Conservation (phyloP, 2,888 invertebrate species). For the Apeira syringaria region DNA sequence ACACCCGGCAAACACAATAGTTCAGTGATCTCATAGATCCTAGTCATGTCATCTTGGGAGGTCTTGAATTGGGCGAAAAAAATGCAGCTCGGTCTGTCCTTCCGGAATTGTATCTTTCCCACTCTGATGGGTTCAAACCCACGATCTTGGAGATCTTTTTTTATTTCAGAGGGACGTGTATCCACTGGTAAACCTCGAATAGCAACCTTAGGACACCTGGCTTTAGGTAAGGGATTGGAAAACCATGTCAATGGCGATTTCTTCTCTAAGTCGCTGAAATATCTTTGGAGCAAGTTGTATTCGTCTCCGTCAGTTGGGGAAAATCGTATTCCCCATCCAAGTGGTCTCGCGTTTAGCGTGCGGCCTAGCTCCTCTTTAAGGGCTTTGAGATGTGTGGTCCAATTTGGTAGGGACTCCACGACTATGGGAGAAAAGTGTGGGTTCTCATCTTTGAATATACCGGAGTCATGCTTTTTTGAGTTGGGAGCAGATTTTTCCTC, state of each 20-base stretch:
- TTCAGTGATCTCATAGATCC: background rate
- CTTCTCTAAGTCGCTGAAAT: background rate
- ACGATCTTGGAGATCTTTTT: background rate
- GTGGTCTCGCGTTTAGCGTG: background rate
- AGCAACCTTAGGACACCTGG: background rate
- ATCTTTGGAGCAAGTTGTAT: background rate
- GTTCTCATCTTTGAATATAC: no score
- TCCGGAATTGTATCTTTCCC: background rate
- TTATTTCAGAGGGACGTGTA: background rate
- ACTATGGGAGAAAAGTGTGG: background rate
- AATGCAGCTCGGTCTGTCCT: background rate
- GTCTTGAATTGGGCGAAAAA: background rate
- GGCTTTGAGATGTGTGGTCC: background rate
- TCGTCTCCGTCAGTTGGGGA: background rate
- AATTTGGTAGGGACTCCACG: background rate
- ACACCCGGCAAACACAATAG: background rate
- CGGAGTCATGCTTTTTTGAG: no score
- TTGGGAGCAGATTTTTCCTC: no score
- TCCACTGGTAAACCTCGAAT: background rate
- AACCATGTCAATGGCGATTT: background rate
- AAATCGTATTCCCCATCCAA: background rate
- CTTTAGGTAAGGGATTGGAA: background rate
- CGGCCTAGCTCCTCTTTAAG: background rate
- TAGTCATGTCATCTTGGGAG: background rate
- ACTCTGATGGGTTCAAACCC: background rate